A percentile compares a stretch with the other conserved stretches of the same genome.
These are phyloP conservation scores for Trichosurus vulpecula DNA, from an alignment of 2,797 vertebrate species.

Conservation along the genomic window DNA sequence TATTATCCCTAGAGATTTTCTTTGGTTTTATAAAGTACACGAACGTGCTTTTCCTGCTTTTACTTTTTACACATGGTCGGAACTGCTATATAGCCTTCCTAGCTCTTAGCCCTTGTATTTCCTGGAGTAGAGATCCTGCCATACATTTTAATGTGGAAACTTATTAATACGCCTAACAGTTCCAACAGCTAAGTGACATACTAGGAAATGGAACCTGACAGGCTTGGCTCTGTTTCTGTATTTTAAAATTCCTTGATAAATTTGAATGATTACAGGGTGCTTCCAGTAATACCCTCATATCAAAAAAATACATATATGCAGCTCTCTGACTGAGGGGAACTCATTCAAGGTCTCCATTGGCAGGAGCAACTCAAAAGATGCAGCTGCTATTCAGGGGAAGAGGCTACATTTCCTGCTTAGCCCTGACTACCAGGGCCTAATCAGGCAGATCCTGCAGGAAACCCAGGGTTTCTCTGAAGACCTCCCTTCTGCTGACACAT, in stretches of 20 bases:
- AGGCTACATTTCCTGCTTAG: background rate
- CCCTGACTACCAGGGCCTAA: constrained; percentile 44
- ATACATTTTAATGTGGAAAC: background rate
- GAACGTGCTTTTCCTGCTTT: background rate
- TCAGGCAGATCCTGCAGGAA: constrained; percentile 62
- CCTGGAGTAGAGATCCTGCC: background rate
- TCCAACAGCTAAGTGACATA: constrained; percentile 17
- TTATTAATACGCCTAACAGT: accelerated
- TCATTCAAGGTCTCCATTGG: background rate
- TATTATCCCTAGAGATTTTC: background rate
- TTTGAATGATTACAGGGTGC: constrained; percentile 24
- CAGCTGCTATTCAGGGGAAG: background rate
- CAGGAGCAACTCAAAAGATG: background rate
- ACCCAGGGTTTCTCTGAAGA: background rate
- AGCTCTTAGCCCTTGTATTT: background rate
- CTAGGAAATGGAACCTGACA: constrained; percentile 45
- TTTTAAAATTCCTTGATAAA: background rate
- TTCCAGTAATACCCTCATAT: constrained; percentile 64
- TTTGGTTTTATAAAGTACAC: background rate
- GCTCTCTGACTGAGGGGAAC: background rate
- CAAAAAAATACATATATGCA: constrained; percentile 61
- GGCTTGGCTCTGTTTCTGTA: background rate
- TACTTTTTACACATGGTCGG: background rate
- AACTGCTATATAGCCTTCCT: background rate
- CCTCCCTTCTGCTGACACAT: constrained; percentile 56